Evolutionary conservation across 2,888 invertebrate species (phyloP).

Genomic region (Adela reaumurella): DNA sequence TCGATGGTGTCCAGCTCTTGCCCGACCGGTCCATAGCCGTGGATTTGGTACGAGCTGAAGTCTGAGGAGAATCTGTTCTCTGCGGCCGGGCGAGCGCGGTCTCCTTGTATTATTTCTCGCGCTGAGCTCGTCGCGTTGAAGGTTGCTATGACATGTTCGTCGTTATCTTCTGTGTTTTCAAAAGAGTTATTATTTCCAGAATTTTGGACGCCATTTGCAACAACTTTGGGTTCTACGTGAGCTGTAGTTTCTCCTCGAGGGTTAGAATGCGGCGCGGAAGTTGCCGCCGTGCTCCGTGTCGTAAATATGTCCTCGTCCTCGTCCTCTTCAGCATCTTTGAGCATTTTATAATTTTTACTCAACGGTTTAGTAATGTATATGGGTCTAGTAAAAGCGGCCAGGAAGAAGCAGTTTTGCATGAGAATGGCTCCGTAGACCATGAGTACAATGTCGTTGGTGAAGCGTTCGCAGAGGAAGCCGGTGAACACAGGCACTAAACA

Average conservation of each 20-base stretch:
- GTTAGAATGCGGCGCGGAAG: constrained; percentile 10
- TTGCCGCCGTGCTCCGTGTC: constrained; percentile 21
- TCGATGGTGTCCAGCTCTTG: constrained; percentile 44
- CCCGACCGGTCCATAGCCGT: constrained; percentile 23
- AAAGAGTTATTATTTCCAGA: neutral
- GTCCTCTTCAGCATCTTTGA: constrained; percentile 42
- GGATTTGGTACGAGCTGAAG: constrained; percentile 31
- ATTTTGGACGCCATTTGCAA: neutral
- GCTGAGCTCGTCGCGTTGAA: constrained; percentile 6
- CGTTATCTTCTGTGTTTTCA: constrained; percentile 8
- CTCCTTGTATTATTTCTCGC: constrained; percentile 6
- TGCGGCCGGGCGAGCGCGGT: constrained; percentile 6
- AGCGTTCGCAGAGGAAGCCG: constrained; percentile 41
- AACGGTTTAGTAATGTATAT: constrained; percentile 47
- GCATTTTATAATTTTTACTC: constrained; percentile 42
- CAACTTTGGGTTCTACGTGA: neutral
- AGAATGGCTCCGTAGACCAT: constrained; percentile 57
- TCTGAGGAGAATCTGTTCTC: constrained; percentile 32
- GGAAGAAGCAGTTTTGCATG: constrained; percentile 53
- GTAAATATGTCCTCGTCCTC: constrained; percentile 59
- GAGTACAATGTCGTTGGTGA: constrained; percentile 35
- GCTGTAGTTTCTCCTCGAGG: constrained; percentile 5
- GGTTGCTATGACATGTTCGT: constrained; percentile 10
- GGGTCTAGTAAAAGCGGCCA: constrained; percentile 52
- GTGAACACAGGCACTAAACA: constrained; percentile 47